Conservation (phyloP, 2,113 vertebrate species). For the Callaeas wilsoni region DNA sequence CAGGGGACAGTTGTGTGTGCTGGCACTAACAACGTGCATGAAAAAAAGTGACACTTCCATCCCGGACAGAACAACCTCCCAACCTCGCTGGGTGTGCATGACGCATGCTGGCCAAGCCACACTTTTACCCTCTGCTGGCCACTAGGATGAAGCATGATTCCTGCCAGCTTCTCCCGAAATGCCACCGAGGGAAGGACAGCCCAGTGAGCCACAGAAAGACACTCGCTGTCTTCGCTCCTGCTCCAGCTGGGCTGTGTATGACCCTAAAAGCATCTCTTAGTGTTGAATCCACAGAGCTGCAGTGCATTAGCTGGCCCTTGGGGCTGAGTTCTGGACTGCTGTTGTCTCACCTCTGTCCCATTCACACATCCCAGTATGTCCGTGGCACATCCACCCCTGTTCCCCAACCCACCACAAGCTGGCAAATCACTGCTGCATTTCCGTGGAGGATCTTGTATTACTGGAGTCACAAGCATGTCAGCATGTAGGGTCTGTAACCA, state of each 20-base stretch:
- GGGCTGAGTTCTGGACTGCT: not conserved
- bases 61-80: not conserved
- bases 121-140: not conserved
- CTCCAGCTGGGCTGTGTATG: not conserved
- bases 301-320: not conserved
- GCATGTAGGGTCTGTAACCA: not conserved
- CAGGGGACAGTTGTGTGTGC: not conserved
- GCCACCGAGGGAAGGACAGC: not conserved
- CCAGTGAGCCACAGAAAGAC: accelerated
- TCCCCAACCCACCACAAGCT: not conserved
- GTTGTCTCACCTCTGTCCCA: not conserved
- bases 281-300: not conserved
- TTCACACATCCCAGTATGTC: not conserved
- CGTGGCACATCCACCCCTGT: accelerated
- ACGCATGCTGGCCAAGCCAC: accelerated
- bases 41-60: not conserved
- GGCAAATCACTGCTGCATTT: not conserved
- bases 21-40: accelerated
- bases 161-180: not conserved
- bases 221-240: not conserved
- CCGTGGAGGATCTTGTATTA: not conserved
- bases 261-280: not conserved
- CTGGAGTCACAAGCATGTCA: not conserved
- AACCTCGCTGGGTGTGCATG: not conserved
- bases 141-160: not conserved